A percentile compares a stretch with the other conserved stretches of the same genome.
Evolutionary conservation across 2,113 vertebrate genomes (phyloP).

Genomic region (Syngnathoides biaculeatus): DNA sequence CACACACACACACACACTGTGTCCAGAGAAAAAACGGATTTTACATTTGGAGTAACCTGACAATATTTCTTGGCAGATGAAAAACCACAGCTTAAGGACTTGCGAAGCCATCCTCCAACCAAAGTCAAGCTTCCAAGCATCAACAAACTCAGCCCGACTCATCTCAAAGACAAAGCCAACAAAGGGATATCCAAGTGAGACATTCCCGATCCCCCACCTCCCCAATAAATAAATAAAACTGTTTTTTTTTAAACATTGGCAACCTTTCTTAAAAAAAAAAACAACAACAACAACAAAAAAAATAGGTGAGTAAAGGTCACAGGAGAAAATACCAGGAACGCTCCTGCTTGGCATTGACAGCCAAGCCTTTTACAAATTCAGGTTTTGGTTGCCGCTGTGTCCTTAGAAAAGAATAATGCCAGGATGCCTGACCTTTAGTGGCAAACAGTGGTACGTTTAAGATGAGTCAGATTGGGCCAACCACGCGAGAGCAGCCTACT

Average conservation of each 20-base stretch:
- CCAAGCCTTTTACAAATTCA: slow-evolving; percentile 31
- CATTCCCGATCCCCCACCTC: slow-evolving; percentile 4
- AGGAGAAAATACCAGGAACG: slow-evolving; percentile 49
- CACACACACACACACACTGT: neutral
- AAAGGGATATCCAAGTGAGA: slow-evolving; percentile 63
- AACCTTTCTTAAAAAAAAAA: slow-evolving; percentile 27
- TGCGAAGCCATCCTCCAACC: slow-evolving; percentile 65
- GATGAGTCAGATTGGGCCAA: slow-evolving; percentile 66
- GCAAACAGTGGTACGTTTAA: slow-evolving; percentile 56
- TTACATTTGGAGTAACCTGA: neutral
- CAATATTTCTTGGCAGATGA: slow-evolving; percentile 56
- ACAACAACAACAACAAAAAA: no score
- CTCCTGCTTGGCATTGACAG: slow-evolving; percentile 43
- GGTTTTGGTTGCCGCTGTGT: slow-evolving; percentile 57
- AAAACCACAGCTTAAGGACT: slow-evolving; percentile 67
- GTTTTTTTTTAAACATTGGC: slow-evolving; percentile 8
- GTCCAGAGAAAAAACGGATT: neutral
- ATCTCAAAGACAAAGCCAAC: slow-evolving; percentile 69
- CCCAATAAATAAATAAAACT: neutral
- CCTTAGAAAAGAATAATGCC: slow-evolving; percentile 57
- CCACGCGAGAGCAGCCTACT: slow-evolving; percentile 59
- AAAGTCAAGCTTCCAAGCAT: slow-evolving; percentile 70
- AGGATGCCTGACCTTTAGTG: slow-evolving; percentile 56
- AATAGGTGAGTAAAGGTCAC: slow-evolving; percentile 14
- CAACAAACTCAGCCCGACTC: slow-evolving; percentile 59